A percentile compares a stretch with the other conserved stretches of the same genome.
Evolutionary conservation across 2,888 invertebrate species (phyloP).

Genomic region (Dexiosoma caninum): DNA sequence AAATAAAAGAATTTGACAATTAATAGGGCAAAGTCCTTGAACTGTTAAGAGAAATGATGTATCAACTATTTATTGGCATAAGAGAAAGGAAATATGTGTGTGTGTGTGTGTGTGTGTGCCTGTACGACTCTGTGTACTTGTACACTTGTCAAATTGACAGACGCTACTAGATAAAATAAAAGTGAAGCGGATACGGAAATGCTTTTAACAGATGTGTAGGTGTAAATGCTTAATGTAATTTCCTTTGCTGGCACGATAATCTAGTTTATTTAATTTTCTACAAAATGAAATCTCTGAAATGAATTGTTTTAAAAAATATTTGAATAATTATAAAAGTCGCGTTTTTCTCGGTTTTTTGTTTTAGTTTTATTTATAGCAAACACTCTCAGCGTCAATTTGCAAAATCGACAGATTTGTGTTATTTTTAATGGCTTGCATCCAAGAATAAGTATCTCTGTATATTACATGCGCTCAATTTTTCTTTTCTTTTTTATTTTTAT

Average conservation of each 20-base stretch:
- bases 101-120: background rate
- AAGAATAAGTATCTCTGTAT: slow-evolving; percentile 29
- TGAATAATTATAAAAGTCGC: background rate
- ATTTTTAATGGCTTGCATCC: slow-evolving; percentile 39
- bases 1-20: slow-evolving; percentile 42
- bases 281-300: background rate
- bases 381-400: slow-evolving; percentile 4
- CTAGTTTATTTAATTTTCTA: background rate
- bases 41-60: slow-evolving; percentile 4
- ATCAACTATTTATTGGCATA: slow-evolving; percentile 29
- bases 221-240: background rate
- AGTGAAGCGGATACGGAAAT: slow-evolving; percentile 35
- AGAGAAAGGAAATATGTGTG: slow-evolving; percentile 32
- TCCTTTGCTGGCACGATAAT: background rate
- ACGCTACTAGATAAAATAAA: background rate
- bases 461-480: slow-evolving; percentile 50
- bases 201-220: background rate
- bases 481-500: slow-evolving; percentile 37
- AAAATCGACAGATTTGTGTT: slow-evolving; percentile 35
- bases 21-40: slow-evolving; percentile 53
- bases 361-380: slow-evolving; percentile 40
- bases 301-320: background rate
- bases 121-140: background rate
- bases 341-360: slow-evolving; percentile 36
- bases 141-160: slow-evolving; percentile 10